These are phyloP conservation scores for Xyrauchen texanus DNA, from an alignment of 2,113 vertebrate species.

Conservation along the genomic window DNA sequence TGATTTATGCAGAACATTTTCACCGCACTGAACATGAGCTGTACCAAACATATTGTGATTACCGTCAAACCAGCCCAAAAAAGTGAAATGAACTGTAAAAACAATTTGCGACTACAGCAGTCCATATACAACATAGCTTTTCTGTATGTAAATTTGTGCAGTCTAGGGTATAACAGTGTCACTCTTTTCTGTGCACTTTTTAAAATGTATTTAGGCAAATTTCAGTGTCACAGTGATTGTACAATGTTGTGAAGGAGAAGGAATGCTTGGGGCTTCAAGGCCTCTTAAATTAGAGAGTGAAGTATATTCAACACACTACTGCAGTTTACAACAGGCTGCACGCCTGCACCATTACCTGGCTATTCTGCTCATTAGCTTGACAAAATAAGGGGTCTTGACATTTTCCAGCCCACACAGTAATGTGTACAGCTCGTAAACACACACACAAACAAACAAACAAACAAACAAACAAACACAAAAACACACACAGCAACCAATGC, in stretches of 20 bases:
- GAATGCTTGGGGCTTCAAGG: conserved; percentile 2
- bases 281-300: conserved; percentile 29
- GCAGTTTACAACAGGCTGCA: conserved; percentile 37
- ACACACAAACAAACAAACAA: conserved; percentile 10
- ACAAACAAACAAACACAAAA: conserved; percentile 1
- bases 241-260: neutral
- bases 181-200: neutral
- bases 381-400: conserved; percentile 48
- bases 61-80: conserved; percentile 11
- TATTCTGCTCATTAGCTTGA: conserved; percentile 49
- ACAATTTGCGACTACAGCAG: neutral
- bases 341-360: conserved; percentile 35
- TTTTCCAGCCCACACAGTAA: conserved; percentile 49
- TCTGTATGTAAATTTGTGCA: neutral
- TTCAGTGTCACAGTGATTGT: neutral
- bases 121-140: conserved; percentile 4
- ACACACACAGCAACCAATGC: neutral
- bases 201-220: conserved; percentile 20
- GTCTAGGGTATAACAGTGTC: neutral
- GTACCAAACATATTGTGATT: conserved; percentile 14
- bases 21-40: neutral
- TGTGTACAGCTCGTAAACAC: conserved; percentile 25
- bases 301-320: conserved; percentile 27
- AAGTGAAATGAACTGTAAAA: conserved; percentile 21
- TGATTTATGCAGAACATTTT: conserved; percentile 25